Base-by-base conservation (phyloP, 2,113 vertebrate genomes). In the Ptilorrhoa leucosticta region DNA sequence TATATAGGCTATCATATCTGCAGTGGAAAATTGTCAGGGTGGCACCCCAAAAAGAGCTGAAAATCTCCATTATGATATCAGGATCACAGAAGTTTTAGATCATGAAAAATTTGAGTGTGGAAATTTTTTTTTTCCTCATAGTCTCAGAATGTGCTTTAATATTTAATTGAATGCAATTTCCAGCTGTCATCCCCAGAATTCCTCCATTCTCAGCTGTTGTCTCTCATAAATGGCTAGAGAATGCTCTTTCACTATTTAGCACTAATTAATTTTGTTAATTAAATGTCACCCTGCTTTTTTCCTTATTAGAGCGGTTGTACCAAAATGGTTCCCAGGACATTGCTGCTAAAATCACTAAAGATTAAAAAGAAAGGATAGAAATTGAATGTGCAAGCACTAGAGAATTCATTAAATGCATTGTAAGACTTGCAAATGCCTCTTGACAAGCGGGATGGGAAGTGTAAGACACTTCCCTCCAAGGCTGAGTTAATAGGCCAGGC, bases 251-350 rank as follows among this genome's bases (percentile, higher is more conserved):
- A 89, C 92, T 91, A 83, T 95, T 96, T 96, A 91, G 94, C 61
- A 93, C 93, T 96, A 96, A 96, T 95, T 97, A 95, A 94, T 97
- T 96, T 97, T 94, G 95, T 97, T 97, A 96, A 97, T 97, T 96
- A 96, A 96, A 95, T 96, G 93, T 97, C 93, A 96, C 82, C 92
- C 93, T 89, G 88, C 75, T 94, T 96, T 91, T 96, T 95, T 83
- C 76, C 88, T 93, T 93, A 96, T 93, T 96, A 96, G 79, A 92
- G 44, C 87, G 96, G 96, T 96, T 94, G 79, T 94, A 93, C 83
- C 47, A 92, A 94, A 96, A 96, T 90, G 71, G 64, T 93, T 96
- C 96, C 94, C 96, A 90, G 76, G 93, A 95, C 68, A 64, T 71
- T 86, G 79, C 71, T 92, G 82, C 82, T 95, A 86, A 93, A 96